phyloP scores from a whole-genome alignment of 1,140 invertebrate species.

The Cydia splendana region DNA sequence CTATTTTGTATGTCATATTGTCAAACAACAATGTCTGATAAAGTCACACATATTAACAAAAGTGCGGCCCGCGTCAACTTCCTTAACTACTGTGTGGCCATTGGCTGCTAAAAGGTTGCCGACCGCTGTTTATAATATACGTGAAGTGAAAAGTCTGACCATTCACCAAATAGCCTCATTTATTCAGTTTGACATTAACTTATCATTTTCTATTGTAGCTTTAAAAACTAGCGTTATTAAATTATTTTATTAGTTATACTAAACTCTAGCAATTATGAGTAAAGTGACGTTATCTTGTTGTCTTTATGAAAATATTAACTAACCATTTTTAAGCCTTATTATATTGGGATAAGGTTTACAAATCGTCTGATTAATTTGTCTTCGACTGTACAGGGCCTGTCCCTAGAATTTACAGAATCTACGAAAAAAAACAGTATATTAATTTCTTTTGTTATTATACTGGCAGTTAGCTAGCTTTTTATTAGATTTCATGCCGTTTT shows the following conservation, averaged over 20 bases:
- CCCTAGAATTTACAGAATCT: background rate
- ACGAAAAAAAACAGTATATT: background rate
- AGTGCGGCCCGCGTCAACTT: too few species aligned
- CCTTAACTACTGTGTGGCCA: too few species aligned
- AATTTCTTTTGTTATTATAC: background rate
- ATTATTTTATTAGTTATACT: background rate
- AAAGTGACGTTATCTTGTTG: background rate
- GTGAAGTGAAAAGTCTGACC: constrained; percentile 21
- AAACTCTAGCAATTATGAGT: background rate
- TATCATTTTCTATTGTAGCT: background rate
- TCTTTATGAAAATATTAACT: background rate
- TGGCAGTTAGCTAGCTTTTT: background rate
- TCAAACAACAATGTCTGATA: too few species aligned
- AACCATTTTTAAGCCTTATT: background rate
- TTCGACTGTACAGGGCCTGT: background rate
- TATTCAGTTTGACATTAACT: background rate
- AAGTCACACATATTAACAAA: too few species aligned
- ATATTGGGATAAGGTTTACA: background rate
- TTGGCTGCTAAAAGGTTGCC: too few species aligned
- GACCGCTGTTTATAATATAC: too few species aligned
- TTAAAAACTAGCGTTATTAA: background rate
- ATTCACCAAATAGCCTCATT: constrained; percentile 16
- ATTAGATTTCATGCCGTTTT: too few species aligned
- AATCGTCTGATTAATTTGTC: background rate
- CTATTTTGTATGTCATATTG: too few species aligned